Evolutionary conservation across 2,113 vertebrate genomes (phyloP).

Genomic region (Lipotes vexillifer): DNA sequence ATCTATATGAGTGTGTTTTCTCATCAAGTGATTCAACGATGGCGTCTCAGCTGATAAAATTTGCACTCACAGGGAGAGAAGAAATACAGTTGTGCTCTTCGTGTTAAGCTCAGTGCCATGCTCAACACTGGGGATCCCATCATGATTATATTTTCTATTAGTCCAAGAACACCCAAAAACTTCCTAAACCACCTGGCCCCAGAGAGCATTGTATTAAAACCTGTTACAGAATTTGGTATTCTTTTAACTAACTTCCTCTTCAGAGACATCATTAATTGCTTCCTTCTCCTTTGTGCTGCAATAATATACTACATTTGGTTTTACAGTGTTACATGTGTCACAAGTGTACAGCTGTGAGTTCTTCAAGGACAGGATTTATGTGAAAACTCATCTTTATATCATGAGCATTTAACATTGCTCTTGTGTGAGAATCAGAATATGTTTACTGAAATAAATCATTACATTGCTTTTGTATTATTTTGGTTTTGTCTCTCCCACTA

Average conservation of each 20-base stretch:
- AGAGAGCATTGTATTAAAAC: background rate
- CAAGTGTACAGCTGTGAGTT: background rate
- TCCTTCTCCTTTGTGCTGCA: background rate
- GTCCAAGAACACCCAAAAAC: background rate
- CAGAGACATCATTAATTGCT: background rate
- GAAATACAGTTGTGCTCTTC: background rate
- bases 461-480: background rate
- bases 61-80: too few relatives aligned
- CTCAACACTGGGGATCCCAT: background rate
- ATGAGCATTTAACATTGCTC: background rate
- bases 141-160: background rate
- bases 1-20: too few relatives aligned
- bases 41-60: background rate
- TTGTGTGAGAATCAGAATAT: background rate
- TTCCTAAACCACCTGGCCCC: background rate
- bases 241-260: background rate
- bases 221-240: background rate
- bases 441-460: background rate
- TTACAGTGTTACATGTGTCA: background rate
- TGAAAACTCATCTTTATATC: background rate
- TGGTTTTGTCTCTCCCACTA: background rate
- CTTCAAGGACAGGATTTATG: background rate
- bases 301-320: accelerated
- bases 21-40: background rate
- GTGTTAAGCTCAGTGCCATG: background rate